Conservation (phyloP, 2,888 invertebrate species). For the Brachypterus glaber region DNA sequence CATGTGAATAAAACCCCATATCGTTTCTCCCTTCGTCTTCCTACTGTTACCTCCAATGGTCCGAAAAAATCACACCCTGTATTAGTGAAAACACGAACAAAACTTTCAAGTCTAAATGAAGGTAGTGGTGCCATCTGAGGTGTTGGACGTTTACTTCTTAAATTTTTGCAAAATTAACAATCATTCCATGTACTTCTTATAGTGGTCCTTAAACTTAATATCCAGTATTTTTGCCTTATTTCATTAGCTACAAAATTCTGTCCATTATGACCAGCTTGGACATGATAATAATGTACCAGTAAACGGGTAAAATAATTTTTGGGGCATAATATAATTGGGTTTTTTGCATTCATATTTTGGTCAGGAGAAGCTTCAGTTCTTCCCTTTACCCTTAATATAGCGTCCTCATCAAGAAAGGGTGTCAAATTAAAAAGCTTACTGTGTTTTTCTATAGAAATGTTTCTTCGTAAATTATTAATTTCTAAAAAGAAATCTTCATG, state of each 20-base stretch:
- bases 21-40: constrained; percentile 8
- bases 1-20: no score
- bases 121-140: constrained; percentile 4
- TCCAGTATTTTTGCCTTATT: constrained; percentile 1
- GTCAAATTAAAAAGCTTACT: constrained; percentile 1
- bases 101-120: neutral
- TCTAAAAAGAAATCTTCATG: constrained; percentile 1
- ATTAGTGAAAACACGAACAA: constrained; percentile 5
- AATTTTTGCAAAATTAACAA: constrained; percentile 6
- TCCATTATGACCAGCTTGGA: neutral
- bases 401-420: neutral
- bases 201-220: constrained; percentile 1
- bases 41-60: no score
- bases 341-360: no score
- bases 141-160: neutral
- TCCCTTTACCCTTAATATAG: constrained; percentile 6
- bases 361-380: no score
- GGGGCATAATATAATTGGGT: constrained; percentile 4
- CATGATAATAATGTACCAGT: constrained; percentile 4
- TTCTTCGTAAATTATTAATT: constrained; percentile 2
- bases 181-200: constrained; percentile 1
- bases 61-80: constrained; percentile 8
- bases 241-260: no score
- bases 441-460: constrained; percentile 1
- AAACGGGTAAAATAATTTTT: constrained; percentile 3